Conservation (phyloP, 2,888 invertebrate genomes). For the Eupeodes luniger region DNA sequence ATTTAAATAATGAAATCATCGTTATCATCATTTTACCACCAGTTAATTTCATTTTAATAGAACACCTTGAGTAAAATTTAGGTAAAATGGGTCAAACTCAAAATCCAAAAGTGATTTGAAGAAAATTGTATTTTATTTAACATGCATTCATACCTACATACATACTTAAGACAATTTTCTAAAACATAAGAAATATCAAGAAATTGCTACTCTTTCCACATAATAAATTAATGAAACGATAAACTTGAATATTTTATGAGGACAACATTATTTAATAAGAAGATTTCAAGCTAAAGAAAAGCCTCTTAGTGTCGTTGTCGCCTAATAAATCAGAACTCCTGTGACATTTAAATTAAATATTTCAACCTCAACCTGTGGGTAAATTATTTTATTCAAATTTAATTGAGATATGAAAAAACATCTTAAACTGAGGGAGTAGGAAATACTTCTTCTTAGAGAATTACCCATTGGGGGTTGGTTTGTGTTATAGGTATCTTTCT, state of each 20-base stretch:
- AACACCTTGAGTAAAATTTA: too few species aligned
- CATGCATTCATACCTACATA: neutral
- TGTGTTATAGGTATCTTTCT: neutral
- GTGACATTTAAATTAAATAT: conserved; percentile 65
- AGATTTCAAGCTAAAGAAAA: conserved; percentile 37
- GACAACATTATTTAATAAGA: conserved; percentile 9
- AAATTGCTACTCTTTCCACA: neutral
- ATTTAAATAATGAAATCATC: too few species aligned
- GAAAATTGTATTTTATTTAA: too few species aligned
- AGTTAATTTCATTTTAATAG: too few species aligned
- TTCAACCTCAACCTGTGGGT: conserved; percentile 40
- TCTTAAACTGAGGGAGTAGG: conserved; percentile 24
- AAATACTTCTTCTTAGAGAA: neutral
- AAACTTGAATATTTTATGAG: conserved; percentile 15
- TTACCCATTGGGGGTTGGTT: neutral
- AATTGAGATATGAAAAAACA: conserved; percentile 52
- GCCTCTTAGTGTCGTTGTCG: conserved; percentile 53
- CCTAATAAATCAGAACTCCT: conserved; percentile 57
- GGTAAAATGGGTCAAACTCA: too few species aligned
- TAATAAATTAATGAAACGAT: neutral
- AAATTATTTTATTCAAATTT: conserved; percentile 54
- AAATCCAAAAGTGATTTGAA: too few species aligned
- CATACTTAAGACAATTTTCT: neutral
- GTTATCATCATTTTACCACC: too few species aligned
- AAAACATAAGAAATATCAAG: too few species aligned